Evolutionary conservation across 2,113 vertebrate species (phyloP), one percentile per base, ranked within the genome.

Genomic region (Rostratula benghalensis): DNA sequence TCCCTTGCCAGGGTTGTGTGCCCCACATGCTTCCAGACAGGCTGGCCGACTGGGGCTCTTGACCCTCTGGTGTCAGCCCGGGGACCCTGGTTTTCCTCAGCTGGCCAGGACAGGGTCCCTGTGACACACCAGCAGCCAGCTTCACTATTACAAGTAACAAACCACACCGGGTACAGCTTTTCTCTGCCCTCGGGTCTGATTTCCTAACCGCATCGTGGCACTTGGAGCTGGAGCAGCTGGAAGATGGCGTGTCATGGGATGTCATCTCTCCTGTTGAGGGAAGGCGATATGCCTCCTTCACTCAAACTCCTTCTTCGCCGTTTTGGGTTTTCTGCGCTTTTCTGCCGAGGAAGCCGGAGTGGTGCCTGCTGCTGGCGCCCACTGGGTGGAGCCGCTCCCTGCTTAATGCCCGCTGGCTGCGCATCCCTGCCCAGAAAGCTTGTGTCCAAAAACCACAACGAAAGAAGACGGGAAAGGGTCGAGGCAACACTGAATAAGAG

Each of bases 301-400:
- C 69, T 82, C 65, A 24, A 41, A 39, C 24, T 27, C 33, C n/a
- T 76, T 28, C n/a, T 77, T 22, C 6, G 2, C 1, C 1, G 1
- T 22, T 25, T 22, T 7, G 7, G 12, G 48, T 76, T 71, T 46
- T 41, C 30, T 37, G 2, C 0, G 0, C 11, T 89, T 60, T 51
- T 53, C 74, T 46, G 46, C n/a, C 39, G 24, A 37, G 50, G 31
- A 63, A 67, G 37, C 1, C 4, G 16, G 3, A 35, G 68, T 45
- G 39, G 70, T 59, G 23, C 39, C 43, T 92, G 46, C 73, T 59
- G 59, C 73, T 81, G 87, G n/a, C 39, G 35, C 54, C 96, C 97
- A 89, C 95, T 93, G 74, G 95, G 89, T 95, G 97, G 96, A 94
- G 96, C 93, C 94, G 60, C 87, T 79, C 45, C 51, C 92, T 85